Base-by-base conservation (phyloP, 92 coral and sea anemone genomes). In the Actinostola sp. region DNA sequence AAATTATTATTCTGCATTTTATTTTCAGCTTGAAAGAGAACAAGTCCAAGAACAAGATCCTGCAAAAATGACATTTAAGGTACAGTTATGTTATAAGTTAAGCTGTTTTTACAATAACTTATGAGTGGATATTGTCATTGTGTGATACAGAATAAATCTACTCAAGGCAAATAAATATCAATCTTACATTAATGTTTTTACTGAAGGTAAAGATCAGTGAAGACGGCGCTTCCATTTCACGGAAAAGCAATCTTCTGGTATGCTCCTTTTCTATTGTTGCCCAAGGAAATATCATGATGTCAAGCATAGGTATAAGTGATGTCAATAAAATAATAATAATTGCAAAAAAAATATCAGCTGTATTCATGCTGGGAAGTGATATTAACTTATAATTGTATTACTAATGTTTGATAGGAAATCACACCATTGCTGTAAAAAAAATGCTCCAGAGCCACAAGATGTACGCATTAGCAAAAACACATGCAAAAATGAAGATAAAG, bases 341-440 rank as follows among this genome's bases (percentile, higher is more conserved):
- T n/a, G n/a, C n/a, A n/a, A n/a, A n/a, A n/a, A n/a, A n/a, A n/a
- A n/a, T n/a, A 32, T 21, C 14, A 1, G 7, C 21, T 27, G 49
- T 63, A 20, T 12, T 26, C 3, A 9, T 23, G 8, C 17, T 1
- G 23, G 21, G 17, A 17, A 45, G 20, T 17, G 57, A 51, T 49
- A 24, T 56, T 13, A 56, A 3, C 31, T 24, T 24, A 28, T 11
- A 29, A 29, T 56, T 56, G 31, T n/a, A 26, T 5, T 56, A 34
- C 35, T 26, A 30, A 4, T 36, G 42, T 36, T 36, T 36, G 28
- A 21, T 36, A 78, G 84, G 77, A 12, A 78, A 60, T 32, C 84
- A 78, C 21, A 70, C 84, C n/a, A 56, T 69, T 57, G 77, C 78
- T 16, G 70, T 69, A 0, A n/a, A n/a, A n/a, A n/a, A n/a, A n/a